phyloP scores from a whole-genome alignment of 2,797 vertebrate species.

The Thaleichthys pacificus region DNA sequence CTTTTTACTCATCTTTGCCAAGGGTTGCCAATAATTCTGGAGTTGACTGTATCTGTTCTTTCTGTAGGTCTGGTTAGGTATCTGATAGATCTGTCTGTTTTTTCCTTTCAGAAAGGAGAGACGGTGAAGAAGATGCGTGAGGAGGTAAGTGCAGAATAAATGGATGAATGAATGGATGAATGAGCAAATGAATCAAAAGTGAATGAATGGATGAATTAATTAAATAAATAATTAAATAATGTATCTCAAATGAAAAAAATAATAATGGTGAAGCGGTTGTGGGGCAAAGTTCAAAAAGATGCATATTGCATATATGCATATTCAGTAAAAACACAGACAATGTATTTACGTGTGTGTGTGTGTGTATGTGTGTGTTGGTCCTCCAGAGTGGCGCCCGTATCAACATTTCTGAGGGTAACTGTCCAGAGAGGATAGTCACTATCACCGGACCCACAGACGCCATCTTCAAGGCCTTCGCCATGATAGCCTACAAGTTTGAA shows the following conservation, averaged over 20 bases:
- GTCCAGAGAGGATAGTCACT: constrained; percentile 94
- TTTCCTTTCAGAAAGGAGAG: constrained; percentile 88
- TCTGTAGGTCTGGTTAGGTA: too few relatives aligned
- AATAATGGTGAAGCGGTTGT: too few relatives aligned
- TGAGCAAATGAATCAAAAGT: too few relatives aligned
- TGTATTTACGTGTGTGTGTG: background rate
- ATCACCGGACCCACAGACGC: constrained; percentile 96
- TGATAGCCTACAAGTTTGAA: constrained; percentile 98
- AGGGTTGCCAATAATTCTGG: too few relatives aligned
- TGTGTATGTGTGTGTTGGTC: background rate
- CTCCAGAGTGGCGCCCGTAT: constrained; percentile 91
- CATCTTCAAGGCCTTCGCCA: constrained; percentile 98
- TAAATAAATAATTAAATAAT: too few relatives aligned
- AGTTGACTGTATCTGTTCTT: too few relatives aligned
- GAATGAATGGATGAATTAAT: too few relatives aligned
- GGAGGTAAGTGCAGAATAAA: constrained; percentile 75
- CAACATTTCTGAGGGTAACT: constrained; percentile 97
- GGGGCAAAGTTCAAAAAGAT: too few relatives aligned
- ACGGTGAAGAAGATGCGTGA: constrained; percentile 98
- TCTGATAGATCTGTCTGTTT: background rate
- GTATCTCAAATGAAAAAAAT: too few relatives aligned
- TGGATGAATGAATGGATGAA: too few relatives aligned
- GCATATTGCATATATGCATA: background rate
- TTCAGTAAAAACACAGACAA: background rate
- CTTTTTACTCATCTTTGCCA: too few relatives aligned